Conservation (phyloP, 2,888 invertebrate species). For the Sycophila texana region DNA sequence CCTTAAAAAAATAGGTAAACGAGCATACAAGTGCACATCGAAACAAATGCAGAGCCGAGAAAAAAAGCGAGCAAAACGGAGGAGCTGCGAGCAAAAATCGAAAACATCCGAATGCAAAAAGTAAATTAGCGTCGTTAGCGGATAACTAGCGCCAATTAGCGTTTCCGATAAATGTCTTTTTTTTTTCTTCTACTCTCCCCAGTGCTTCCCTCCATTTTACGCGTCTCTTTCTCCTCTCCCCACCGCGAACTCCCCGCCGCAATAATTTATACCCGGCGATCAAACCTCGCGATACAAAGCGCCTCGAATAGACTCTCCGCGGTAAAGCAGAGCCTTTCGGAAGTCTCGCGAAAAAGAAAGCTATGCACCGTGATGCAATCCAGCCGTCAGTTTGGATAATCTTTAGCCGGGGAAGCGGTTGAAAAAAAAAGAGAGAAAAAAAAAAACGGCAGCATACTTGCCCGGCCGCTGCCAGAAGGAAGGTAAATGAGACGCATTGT, state of each 20-base stretch:
- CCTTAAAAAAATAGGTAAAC: background rate
- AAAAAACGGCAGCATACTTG: background rate
- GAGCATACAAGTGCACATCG: background rate
- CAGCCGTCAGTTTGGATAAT: background rate
- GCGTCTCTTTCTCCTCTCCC: background rate
- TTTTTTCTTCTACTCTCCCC: constrained; percentile 44
- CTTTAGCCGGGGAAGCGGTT: too few relatives aligned
- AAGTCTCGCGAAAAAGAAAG: constrained; percentile 3
- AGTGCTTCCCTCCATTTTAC: constrained; percentile 13
- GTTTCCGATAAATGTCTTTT: constrained; percentile 56
- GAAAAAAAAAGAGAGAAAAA: constrained; percentile 1
- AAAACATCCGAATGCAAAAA: constrained; percentile 43
- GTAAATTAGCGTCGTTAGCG: constrained; percentile 61
- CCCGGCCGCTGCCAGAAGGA: constrained; percentile 1
- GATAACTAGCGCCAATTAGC: constrained; percentile 61
- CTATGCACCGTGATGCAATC: background rate
- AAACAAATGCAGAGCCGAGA: constrained; percentile 1
- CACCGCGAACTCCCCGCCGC: background rate
- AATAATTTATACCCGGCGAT: constrained; percentile 36
- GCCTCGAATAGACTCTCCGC: background rate
- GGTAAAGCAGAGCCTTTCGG: too few relatives aligned
- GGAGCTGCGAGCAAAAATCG: background rate
- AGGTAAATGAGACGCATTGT: constrained; percentile 26
- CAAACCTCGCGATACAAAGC: constrained; percentile 2
- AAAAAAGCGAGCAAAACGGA: constrained; percentile 19